Conservation (phyloP, 2,797 vertebrate species). For the Sebastes steindachneri region DNA sequence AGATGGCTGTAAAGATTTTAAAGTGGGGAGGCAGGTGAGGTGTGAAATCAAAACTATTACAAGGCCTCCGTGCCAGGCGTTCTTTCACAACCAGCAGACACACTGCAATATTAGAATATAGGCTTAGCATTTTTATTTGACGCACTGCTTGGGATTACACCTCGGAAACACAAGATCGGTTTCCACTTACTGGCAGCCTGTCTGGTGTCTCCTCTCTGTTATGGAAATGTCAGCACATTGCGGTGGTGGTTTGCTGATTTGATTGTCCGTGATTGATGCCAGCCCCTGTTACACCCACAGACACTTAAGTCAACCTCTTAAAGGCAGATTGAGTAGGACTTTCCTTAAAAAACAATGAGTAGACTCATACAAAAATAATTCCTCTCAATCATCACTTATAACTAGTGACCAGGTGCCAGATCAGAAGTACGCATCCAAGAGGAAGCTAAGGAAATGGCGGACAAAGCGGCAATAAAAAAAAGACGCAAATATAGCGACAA, state of each 20-base stretch:
- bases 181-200: constrained; percentile 5
- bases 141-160: not conserved
- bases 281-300: constrained; percentile 13
- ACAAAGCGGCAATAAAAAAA: not conserved
- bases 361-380: not conserved
- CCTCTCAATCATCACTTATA: not conserved
- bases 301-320: constrained; percentile 35
- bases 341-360: not conserved
- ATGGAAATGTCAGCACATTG: constrained; percentile 45
- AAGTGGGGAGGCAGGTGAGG: not conserved
- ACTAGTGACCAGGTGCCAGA: not conserved
- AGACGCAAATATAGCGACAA: not conserved
- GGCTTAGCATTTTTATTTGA: constrained; percentile 11
- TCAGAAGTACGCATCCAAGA: not conserved
- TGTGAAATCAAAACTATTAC: not conserved
- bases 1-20: constrained; percentile 20
- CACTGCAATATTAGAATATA: not conserved
- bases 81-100: not conserved
- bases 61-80: not conserved
- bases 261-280: constrained; percentile 41
- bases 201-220: constrained; percentile 18
- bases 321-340: not conserved
- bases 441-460: not conserved
- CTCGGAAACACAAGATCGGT: not conserved
- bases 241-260: constrained; percentile 28